These are phyloP conservation scores for Dasypus novemcinctus DNA, from an alignment of 2,113 vertebrate genomes.

Conservation along the genomic window DNA sequence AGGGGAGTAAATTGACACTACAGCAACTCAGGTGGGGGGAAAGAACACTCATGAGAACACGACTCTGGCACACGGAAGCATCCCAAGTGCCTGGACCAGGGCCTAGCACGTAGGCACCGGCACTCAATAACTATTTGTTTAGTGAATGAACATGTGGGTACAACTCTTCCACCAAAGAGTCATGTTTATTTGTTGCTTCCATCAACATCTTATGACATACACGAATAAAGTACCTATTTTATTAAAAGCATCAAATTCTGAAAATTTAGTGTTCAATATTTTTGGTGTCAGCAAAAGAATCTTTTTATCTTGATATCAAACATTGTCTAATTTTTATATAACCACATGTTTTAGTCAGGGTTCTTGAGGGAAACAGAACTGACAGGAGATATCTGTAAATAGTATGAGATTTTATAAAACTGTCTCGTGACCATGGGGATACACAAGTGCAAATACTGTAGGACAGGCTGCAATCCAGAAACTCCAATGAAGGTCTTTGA, in stretches of 20 bases:
- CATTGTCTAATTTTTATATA: background rate
- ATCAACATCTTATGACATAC: background rate
- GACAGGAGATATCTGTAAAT: too few species aligned
- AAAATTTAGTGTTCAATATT: background rate
- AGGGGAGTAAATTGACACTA: background rate
- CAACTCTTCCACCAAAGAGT: background rate
- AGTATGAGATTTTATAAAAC: too few species aligned
- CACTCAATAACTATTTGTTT: background rate
- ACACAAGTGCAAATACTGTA: too few species aligned
- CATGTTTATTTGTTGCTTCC: background rate
- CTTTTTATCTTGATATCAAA: background rate
- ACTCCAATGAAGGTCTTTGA: too few species aligned
- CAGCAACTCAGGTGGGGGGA: background rate
- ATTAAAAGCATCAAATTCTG: background rate
- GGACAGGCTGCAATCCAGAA: too few species aligned
- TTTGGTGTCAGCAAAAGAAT: background rate
- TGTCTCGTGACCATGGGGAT: too few species aligned
- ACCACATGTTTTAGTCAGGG: background rate
- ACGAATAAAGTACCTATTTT: background rate
- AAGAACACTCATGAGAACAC: background rate
- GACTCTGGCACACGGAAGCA: background rate
- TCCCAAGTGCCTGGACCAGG: background rate
- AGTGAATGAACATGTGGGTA: background rate
- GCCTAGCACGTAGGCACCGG: background rate
- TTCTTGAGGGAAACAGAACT: too few species aligned